Base-by-base conservation (phyloP, 1,140 invertebrate genomes). In the Prorops nasuta region DNA sequence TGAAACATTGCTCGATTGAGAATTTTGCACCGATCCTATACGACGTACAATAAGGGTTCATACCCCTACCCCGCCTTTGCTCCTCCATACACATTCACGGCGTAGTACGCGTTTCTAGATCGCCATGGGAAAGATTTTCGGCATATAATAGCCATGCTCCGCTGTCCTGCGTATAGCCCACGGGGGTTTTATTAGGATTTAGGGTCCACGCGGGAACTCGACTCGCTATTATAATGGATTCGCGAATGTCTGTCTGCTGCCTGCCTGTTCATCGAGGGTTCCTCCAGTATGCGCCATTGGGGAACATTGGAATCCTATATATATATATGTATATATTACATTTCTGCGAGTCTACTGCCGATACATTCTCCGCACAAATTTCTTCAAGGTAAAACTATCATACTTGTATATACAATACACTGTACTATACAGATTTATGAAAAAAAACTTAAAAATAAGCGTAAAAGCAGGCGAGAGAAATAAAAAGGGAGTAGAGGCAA, bases 61-160 rank as follows among this genome's bases (percentile, higher is more conserved):
- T 37, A 8, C 12, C 15, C 6, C 14, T 15, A 49, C 53, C 49
- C 48, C 44, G 38, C 44, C 24, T 51, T 49, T 37, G 45, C 54
- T 49, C 34, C 36, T 31, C 36, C 19, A 22, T 43, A 28, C 45
- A n/a, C n/a, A 36, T 38, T 57, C 51, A 35, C 44, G 44, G 42
- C 18, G 34, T 39, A 16, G 41, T 7, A n/a, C 17, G 16, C 42
- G 14, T 18, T 51, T 41, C 59, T 55, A 53, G 49, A 60, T 58
- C 47, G 47, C 47, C 48, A 64, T 60, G 60, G 60, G 54, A 60
- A 64, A 63, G 57, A 64, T 63, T 60, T 60, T 60, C 54, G 45
- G 37, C 48, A 46, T 35, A 63, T 60, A 55, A 63, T 56, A 51
- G 51, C 51, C n/a, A n/a, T 34, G 20, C 46, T 45, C 31, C 20